phyloP scores from a whole-genome alignment of 2,113 vertebrate genomes.

The Dendropsophus ebraccatus region DNA sequence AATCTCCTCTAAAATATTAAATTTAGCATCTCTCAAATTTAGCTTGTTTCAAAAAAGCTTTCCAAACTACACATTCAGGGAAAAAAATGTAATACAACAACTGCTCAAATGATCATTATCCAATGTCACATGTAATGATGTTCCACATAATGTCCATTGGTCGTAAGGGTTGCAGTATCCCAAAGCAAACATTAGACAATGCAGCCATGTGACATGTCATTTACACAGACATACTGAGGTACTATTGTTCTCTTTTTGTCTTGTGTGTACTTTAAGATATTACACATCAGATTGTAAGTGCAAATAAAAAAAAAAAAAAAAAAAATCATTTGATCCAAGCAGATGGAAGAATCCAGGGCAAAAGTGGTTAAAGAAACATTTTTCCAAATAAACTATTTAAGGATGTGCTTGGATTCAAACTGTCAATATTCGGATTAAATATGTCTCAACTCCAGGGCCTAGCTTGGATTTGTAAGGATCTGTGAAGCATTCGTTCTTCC shows the following conservation, averaged over 20 bases:
- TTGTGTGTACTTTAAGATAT: no score
- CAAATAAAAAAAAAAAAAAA: neutral
- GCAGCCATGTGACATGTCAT: neutral
- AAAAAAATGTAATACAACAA: no score
- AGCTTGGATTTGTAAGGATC: conserved; percentile 50
- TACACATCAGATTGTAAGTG: neutral
- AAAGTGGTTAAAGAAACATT: conserved; percentile 40
- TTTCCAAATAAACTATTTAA: conserved; percentile 44
- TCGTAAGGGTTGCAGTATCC: no score
- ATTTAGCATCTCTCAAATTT: no score
- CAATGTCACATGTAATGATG: no score
- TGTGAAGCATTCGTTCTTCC: conserved; percentile 44
- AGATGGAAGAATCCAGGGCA: neutral
- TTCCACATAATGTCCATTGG: no score
- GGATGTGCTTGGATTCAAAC: conserved; percentile 44
- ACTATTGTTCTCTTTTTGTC: no score
- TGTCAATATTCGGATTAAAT: conserved; percentile 57
- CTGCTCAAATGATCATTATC: no score
- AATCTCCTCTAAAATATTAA: no score
- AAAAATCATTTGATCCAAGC: neutral
- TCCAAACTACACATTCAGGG: no score
- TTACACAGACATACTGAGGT: neutral
- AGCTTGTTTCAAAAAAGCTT: no score
- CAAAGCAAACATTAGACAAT: no score
- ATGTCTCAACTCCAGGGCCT: conserved; percentile 47